Conservation (phyloP, 1,140 invertebrate species). For the Euglossa dilemma region DNA sequence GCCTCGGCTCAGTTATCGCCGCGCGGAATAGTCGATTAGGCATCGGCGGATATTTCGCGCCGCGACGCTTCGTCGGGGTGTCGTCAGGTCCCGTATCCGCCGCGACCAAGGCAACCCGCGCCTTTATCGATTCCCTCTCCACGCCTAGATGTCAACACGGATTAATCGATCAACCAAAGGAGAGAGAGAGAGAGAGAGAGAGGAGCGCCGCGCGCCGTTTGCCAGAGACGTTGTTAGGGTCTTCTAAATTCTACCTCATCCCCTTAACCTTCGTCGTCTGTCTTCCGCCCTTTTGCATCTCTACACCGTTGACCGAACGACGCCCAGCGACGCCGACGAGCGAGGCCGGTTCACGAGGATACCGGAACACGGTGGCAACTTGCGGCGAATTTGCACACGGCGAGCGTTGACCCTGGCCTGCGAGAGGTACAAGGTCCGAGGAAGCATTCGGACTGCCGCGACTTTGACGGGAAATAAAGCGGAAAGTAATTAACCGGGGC, state of each 20-base stretch:
- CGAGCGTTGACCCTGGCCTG: not conserved
- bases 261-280: not conserved
- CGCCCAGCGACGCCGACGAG: not conserved
- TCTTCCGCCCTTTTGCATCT: not conserved
- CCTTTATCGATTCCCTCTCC: slow-evolving; percentile 45
- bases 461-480: not conserved
- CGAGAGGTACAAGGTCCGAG: no score
- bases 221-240: slow-evolving; percentile 57
- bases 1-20: no score
- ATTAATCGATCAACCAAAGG: slow-evolving; percentile 64
- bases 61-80: no score
- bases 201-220: slow-evolving; percentile 37
- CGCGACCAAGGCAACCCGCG: not conserved
- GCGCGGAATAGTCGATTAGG: no score
- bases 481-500: slow-evolving; percentile 31
- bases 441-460: no score
- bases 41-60: no score
- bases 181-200: no score
- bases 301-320: not conserved
- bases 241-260: slow-evolving; percentile 40
- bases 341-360: no score
- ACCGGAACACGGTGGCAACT: not conserved
- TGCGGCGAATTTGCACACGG: not conserved
- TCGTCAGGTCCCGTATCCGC: no score
- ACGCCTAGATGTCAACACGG: slow-evolving; percentile 41